A percentile compares a stretch with the other conserved stretches of the same genome.
These are phyloP conservation scores for Lophura nycthemera DNA, from an alignment of 2,113 vertebrate genomes.

Conservation along the genomic window DNA sequence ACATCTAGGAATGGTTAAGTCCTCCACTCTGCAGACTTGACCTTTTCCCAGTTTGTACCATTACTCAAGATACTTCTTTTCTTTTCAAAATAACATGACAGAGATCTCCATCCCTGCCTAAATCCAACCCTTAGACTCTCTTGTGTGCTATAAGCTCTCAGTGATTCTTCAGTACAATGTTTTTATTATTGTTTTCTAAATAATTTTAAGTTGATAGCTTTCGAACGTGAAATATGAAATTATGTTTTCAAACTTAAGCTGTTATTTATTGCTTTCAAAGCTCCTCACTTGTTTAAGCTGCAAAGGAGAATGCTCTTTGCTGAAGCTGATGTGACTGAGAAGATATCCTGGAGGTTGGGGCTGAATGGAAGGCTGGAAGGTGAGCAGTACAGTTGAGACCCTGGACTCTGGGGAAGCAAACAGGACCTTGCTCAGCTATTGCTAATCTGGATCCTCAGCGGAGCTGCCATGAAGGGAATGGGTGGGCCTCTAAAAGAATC, in stretches of 20 bases:
- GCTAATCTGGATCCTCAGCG: neutral
- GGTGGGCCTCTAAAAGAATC: neutral
- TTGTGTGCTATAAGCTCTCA: neutral
- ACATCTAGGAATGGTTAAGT: neutral
- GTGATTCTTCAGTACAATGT: neutral
- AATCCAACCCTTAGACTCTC: neutral
- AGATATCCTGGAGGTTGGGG: neutral
- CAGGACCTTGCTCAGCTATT: neutral
- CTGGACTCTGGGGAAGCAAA: neutral
- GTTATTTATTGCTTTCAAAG: neutral
- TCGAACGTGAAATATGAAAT: neutral
- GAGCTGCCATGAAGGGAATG: neutral
- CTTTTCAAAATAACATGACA: neutral
- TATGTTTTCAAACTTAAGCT: neutral
- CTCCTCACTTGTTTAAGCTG: neutral
- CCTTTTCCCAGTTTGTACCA: neutral
- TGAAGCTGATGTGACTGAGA: neutral
- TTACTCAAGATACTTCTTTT: neutral
- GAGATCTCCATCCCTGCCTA: neutral
- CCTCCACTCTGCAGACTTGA: neutral
- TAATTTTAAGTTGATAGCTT: neutral
- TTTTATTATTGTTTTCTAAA: neutral
- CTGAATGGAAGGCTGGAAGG: neutral
- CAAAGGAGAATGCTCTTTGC: neutral
- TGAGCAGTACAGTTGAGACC: neutral